Conservation (phyloP, 2,113 vertebrate species). For the Neomonachus schauinslandi region DNA sequence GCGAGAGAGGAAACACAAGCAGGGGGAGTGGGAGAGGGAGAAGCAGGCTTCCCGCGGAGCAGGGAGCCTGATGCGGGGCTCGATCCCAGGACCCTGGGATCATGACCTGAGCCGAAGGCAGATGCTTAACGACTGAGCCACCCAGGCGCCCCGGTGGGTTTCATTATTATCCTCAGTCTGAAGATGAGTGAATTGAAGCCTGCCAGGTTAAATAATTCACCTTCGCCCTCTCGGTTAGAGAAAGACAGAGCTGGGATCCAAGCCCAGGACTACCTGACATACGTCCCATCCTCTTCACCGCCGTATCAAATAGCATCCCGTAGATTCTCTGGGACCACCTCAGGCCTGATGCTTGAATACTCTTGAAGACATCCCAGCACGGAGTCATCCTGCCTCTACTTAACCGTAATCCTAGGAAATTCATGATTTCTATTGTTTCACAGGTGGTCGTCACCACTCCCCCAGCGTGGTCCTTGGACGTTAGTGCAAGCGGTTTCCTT, state of each 20-base stretch:
- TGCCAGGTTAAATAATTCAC: too few species aligned
- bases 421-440: background rate
- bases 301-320: accelerated
- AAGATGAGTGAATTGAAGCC: background rate
- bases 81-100: too few species aligned
- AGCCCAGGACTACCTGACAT: accelerated
- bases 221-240: background rate
- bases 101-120: too few species aligned
- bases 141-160: too few species aligned
- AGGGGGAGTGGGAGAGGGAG: too few species aligned
- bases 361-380: background rate
- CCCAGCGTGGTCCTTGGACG: background rate
- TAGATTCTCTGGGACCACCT: too few species aligned
- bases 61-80: too few species aligned
- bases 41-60: too few species aligned
- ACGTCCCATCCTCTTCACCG: background rate
- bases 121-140: too few species aligned
- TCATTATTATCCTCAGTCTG: accelerated
- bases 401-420: too few species aligned
- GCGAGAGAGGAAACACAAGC: too few species aligned
- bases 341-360: background rate
- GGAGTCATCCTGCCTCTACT: background rate
- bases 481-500: background rate
- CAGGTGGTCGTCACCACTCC: too few species aligned
- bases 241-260: background rate